Base-by-base conservation (phyloP, 2,888 invertebrate genomes). In the Eristalis pertinax region DNA sequence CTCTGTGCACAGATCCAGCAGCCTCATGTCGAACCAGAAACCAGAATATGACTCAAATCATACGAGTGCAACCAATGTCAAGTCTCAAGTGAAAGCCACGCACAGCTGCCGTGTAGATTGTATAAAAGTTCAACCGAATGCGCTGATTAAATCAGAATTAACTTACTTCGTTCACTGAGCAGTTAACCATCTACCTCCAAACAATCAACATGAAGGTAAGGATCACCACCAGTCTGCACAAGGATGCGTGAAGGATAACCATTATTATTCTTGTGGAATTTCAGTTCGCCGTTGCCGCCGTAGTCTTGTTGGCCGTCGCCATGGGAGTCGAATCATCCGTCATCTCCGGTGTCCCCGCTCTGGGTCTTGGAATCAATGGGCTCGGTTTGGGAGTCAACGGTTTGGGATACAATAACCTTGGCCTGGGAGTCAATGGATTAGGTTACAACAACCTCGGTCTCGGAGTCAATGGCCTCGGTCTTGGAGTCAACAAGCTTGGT, bases 281-380 rank as follows among this genome's bases (percentile, higher is more conserved):
- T 0, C 88, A 91, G 91, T 91, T 91, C 91, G 91, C 89, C 87
- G 72, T 90, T 65, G n/a, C 65, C 89, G 90, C 90, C 90, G 91
- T 60, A 60, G 60, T 60, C 60, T 60, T 60, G 60, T 60, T 60
- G 60, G 91, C 91, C 87, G 90, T 92, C 89, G 91, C 92, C 88
- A 89, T 91, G 89, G 91, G 91, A 89, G 92, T 91, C 63, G 91
- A 92, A 88, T 91, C 92, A 78, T 92, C 92, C 63, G 89, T 90
- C 89, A 26, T 29, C 11, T 41, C 24, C 29, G 68, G 68, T 68
- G 29, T 68, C 24, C 43, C 68, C 2, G 68, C 43, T n/a, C 10
- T 50, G 11, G 64, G 64, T 50, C 24, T 41, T 8, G 68, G 68
- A 38, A 90, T 32, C 89, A 89, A 62, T 90, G 90, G 24, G 74